Base-by-base conservation (phyloP, 2,888 invertebrate species). In the Arge pagana region DNA sequence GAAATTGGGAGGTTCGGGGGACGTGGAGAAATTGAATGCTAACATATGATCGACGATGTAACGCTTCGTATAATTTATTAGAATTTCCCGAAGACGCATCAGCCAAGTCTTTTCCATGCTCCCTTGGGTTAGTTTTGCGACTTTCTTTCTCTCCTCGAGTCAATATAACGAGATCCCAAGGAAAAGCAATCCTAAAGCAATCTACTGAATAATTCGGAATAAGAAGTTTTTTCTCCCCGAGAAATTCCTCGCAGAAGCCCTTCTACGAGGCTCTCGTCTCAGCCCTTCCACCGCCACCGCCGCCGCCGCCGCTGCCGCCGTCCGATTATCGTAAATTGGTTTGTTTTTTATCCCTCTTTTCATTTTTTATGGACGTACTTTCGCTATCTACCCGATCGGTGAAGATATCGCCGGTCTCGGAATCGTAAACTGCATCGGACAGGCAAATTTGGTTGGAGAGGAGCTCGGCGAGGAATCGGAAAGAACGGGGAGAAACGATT, bases 271-370 rank as follows among this genome's bases (percentile, higher is more conserved):
- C 10, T 19, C 43, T n/a, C n/a, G n/a, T n/a, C n/a, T n/a, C n/a
- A n/a, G n/a, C n/a, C n/a, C n/a, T 15, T 7, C 6, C 33, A 10
- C 31, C 31, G 19, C 30, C n/a, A n/a, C n/a, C n/a, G n/a, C n/a
- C n/a, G n/a, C n/a, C n/a, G n/a, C n/a, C n/a, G n/a, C n/a, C n/a
- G n/a, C n/a, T n/a, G n/a, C 24, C 28, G 15, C n/a, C 40, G 24
- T 10, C 15, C 35, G 50, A 50, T 50, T 50, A 50, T 43, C 50
- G 36, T 42, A 43, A 50, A 50, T 50, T 43, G 50, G 42, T 41
- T 50, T 33, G 15, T 23, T 18, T 37, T 24, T 11, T 10, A 13
- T 33, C 28, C n/a, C 8, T 11, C 19, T 36, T 16, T 26, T 40
- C 15, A 21, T 30, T 28, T 15, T 43, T 36, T 19, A 36, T 26